These are phyloP conservation scores for Melanotaenia duboulayi DNA, from an alignment of 2,113 vertebrate genomes.

Conservation along the genomic window DNA sequence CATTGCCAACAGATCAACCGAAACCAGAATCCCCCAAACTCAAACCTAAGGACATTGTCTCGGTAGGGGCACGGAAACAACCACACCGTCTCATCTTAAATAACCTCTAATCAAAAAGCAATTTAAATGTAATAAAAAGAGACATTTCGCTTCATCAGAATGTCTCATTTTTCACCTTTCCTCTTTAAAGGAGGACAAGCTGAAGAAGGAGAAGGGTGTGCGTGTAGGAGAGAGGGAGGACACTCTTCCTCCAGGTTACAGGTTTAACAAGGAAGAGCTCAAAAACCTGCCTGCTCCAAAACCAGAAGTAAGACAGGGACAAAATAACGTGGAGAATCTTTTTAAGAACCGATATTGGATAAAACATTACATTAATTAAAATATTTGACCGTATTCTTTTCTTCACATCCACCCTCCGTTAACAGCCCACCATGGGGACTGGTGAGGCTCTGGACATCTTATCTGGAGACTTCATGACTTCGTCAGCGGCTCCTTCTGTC, in stretches of 20 bases:
- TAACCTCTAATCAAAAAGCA: neutral
- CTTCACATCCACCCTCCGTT: neutral
- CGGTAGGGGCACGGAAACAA: conserved; percentile 50
- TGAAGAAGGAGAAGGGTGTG: conserved; percentile 69
- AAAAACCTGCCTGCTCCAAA: conserved; percentile 22
- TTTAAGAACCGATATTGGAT: neutral
- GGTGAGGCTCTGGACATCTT: conserved; percentile 38
- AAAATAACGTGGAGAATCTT: neutral
- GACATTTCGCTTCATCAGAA: neutral
- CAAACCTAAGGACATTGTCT: conserved; percentile 74
- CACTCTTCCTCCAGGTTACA: conserved; percentile 73
- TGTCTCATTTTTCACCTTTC: neutral
- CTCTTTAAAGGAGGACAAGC: conserved; percentile 64
- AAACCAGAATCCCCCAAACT: conserved; percentile 67
- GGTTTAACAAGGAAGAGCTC: conserved; percentile 32
- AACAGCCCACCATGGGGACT: neutral
- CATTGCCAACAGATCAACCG: conserved; percentile 51
- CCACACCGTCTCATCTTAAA: too few relatives aligned
- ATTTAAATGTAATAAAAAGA: too few relatives aligned
- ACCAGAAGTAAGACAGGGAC: conserved; percentile 16
- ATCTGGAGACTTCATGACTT: conserved; percentile 21
- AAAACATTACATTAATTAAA: neutral
- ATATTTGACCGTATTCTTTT: neutral
- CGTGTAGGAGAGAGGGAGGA: conserved; percentile 78
- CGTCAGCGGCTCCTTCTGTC: neutral